Evolutionary conservation across 2,888 invertebrate species (phyloP).

Genomic region (Caenorhabditis sp.): DNA sequence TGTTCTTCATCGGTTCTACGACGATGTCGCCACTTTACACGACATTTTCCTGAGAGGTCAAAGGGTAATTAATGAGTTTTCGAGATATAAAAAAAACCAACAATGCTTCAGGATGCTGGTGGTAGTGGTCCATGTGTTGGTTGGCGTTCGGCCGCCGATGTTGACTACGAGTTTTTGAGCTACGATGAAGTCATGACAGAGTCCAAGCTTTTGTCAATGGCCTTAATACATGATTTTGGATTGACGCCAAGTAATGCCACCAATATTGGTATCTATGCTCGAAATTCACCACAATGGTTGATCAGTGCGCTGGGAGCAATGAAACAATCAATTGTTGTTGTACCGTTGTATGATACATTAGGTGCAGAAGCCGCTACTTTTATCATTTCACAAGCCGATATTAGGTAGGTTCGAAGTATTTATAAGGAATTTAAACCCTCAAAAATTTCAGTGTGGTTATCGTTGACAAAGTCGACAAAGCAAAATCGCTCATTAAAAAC

Average conservation of each 20-base stretch:
- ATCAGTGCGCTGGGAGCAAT: slow-evolving; percentile 58
- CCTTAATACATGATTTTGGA: slow-evolving; percentile 54
- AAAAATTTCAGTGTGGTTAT: slow-evolving; percentile 59
- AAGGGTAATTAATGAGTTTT: slow-evolving; percentile 24
- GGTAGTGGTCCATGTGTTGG: slow-evolving; percentile 62
- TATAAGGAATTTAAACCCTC: too few relatives aligned
- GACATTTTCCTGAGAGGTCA: slow-evolving; percentile 63
- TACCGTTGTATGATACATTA: slow-evolving; percentile 93
- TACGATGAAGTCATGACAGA: slow-evolving; percentile 56
- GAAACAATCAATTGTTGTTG: slow-evolving; percentile 80
- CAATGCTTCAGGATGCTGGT: slow-evolving; percentile 46
- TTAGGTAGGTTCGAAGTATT: slow-evolving; percentile 43
- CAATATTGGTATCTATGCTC: slow-evolving; percentile 90
- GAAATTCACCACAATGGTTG: slow-evolving; percentile 85
- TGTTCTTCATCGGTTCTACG: slow-evolving; percentile 50
- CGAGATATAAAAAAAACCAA: neutral
- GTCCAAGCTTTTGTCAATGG: slow-evolving; percentile 51
- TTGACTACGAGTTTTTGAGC: slow-evolving; percentile 52
- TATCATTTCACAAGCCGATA: slow-evolving; percentile 69
- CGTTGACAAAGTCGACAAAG: slow-evolving; percentile 60
- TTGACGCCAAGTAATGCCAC: slow-evolving; percentile 73
- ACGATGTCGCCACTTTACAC: slow-evolving; percentile 64
- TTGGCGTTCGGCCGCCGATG: slow-evolving; percentile 39
- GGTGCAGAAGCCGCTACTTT: slow-evolving; percentile 92
- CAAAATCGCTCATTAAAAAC: slow-evolving; percentile 40